Base-by-base conservation (phyloP, 53 echinoderm and acorn worm species). In the Paracentrotus lividus region DNA sequence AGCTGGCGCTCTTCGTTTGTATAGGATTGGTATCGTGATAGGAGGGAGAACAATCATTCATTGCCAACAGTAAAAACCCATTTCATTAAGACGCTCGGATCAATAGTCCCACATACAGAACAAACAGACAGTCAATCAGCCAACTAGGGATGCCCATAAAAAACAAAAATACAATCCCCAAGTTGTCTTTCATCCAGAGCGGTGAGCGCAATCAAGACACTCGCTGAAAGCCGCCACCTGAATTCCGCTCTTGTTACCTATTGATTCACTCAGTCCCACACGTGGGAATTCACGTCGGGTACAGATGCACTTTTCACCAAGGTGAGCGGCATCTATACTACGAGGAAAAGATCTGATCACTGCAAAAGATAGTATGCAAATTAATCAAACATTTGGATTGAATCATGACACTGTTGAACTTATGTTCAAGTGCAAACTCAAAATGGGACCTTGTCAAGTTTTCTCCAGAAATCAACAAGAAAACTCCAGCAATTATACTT, bases 91-190 rank as follows among this genome's bases (percentile, higher is more conserved):
- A 49, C 24, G 8, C 54, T 32, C 1, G 42, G 85, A 85, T 85
- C 85, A 85, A 85, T 85, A 85, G 85, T 54, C 85, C 85, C 85
- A 85, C 85, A 52, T 85, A 54, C 14, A 85, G 85, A 85, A 85
- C 85, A 85, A 85, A 85, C 85, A 85, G 10, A 51, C 52, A 27
- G 85, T 85, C 85, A 5, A 85, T 85, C 85, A 52, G 9, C 52
- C 54, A 85, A 24, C 52, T 15, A 15, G 42, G 77, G 54, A 53
- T 29, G 15, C 54, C 51, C 85, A 31, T 13, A 21, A 16, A 85
- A 49, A 85, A 31, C 26, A 21, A 16, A 85, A 49, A 85, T 53
- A 49, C 38, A 85, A 54, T 85, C n/a, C 67, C 51, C 20, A 85
- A 49, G 85, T 52, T 85, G 53, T 85, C 85, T 85, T 85, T 85